phyloP scores from a whole-genome alignment of 2,113 vertebrate species.

The Redunca redunca region DNA sequence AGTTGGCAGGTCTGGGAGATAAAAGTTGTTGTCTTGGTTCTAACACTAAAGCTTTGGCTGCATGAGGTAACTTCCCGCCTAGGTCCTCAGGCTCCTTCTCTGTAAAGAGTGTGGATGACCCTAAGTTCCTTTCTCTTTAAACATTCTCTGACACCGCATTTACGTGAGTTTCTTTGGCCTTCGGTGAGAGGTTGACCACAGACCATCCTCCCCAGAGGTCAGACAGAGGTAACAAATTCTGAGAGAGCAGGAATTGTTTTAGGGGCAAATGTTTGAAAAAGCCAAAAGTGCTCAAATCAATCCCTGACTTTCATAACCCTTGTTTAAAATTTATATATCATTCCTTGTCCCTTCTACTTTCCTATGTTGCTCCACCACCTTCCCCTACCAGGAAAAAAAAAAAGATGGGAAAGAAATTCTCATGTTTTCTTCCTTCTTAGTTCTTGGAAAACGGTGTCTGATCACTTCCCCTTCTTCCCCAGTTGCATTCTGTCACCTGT shows the following conservation, averaged over 20 bases:
- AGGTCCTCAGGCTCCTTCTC: neutral
- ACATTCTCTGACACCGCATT: neutral
- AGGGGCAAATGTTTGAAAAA: neutral
- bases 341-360: neutral
- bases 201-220: neutral
- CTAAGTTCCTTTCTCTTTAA: neutral
- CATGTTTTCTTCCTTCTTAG: constrained; percentile 69
- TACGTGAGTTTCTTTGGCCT: neutral
- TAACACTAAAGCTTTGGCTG: neutral
- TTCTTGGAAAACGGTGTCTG: constrained; percentile 35
- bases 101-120: neutral
- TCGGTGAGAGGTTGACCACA: neutral
- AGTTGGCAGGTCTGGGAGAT: neutral
- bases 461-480: constrained; percentile 70
- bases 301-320: neutral
- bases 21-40: neutral
- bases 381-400: neutral
- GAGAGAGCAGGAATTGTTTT: neutral
- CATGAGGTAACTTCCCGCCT: neutral
- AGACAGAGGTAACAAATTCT: neutral
- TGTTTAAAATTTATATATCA: neutral
- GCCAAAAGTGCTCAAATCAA: neutral
- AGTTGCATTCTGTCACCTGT: constrained; percentile 73
- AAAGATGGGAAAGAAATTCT: neutral
- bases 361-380: neutral